Evolutionary conservation across 2,113 vertebrate species (phyloP).

Genomic region (Salvelinus namaycush): DNA sequence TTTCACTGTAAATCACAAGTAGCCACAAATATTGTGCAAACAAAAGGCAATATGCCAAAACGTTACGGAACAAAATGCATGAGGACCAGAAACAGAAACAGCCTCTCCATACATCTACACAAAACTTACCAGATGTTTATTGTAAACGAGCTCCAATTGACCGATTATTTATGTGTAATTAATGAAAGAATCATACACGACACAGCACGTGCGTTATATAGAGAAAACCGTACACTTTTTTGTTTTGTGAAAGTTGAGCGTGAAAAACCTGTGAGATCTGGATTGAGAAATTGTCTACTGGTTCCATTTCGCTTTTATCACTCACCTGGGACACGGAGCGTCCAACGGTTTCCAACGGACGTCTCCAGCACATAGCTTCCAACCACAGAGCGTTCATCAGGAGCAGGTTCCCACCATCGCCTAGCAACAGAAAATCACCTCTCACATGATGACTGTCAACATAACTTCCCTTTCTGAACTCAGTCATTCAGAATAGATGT

Average conservation of each 20-base stretch:
- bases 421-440: neutral
- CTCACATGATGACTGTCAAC: neutral
- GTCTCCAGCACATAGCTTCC: conserved; percentile 17
- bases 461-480: neutral
- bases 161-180: no score
- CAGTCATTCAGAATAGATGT: neutral
- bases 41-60: no score
- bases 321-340: conserved; percentile 32
- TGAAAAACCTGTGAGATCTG: neutral
- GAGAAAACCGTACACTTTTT: no score
- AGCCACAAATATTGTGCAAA: no score
- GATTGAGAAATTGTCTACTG: conserved; percentile 17
- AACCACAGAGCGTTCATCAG: neutral
- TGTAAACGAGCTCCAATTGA: no score
- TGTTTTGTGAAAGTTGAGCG: neutral
- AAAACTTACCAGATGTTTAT: no score
- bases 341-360: conserved; percentile 14
- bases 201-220: no score
- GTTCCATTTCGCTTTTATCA: conserved; percentile 26
- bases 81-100: no score
- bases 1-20: no score
- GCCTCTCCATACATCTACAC: no score
- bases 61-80: no score
- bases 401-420: conserved; percentile 1
- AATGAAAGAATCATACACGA: no score